These are phyloP conservation scores for Drosophila greeni DNA, from an alignment of 2,888 invertebrate species.

Conservation along the genomic window DNA sequence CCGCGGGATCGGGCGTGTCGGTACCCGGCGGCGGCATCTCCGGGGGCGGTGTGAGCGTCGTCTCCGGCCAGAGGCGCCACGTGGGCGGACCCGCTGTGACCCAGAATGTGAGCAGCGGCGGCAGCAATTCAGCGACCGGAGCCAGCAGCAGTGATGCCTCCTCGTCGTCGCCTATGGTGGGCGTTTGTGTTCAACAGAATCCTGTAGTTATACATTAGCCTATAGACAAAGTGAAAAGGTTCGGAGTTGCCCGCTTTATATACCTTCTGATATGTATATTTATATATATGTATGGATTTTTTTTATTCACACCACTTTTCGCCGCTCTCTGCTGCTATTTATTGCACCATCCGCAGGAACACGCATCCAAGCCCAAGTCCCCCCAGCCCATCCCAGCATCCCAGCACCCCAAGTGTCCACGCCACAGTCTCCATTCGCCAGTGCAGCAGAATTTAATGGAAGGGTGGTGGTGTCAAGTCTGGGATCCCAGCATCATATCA, in stretches of 20 bases:
- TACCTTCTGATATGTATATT: constrained; percentile 5
- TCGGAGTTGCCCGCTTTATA: constrained; percentile 10
- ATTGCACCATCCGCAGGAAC: constrained; percentile 45
- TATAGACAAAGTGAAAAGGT: constrained; percentile 18
- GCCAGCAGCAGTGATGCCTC: constrained; percentile 69
- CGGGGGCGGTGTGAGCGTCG: not conserved
- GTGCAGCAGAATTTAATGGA: constrained; percentile 4
- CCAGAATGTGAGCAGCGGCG: constrained; percentile 18
- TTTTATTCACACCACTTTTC: constrained; percentile 16
- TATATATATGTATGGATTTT: not conserved
- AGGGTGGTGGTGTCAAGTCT: not conserved
- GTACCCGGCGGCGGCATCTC: constrained; percentile 7
- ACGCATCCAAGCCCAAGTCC: constrained; percentile 29
- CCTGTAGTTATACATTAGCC: constrained; percentile 91
- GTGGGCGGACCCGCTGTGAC: constrained; percentile 12
- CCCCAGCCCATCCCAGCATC: not conserved
- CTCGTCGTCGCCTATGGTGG: constrained; percentile 91
- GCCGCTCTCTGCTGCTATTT: constrained; percentile 55
- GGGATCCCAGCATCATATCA: not conserved
- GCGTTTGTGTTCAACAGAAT: constrained; percentile 93
- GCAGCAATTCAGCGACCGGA: constrained; percentile 56
- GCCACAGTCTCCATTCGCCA: not conserved
- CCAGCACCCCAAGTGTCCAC: not conserved
- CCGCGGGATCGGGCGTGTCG: constrained; percentile 14
- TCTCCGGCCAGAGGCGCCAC: constrained; percentile 27